phyloP scores from a whole-genome alignment of 2,888 invertebrate species.

The Torymus texanus region DNA sequence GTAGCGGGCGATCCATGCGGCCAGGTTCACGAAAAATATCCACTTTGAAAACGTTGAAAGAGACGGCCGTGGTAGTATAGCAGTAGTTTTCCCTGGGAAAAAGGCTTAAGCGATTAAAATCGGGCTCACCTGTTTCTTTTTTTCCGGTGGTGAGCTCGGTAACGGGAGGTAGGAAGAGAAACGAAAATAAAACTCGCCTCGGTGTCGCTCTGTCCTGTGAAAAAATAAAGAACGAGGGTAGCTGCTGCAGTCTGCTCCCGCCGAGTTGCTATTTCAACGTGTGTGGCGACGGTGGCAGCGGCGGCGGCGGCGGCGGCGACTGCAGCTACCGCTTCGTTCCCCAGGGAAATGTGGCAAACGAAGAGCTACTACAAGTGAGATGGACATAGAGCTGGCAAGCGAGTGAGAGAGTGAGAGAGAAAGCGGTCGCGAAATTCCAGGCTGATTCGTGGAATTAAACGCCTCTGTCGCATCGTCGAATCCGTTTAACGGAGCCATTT shows the following conservation, averaged over 20 bases:
- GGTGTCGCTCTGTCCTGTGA: conserved; percentile 3
- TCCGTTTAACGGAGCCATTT: conserved; percentile 66
- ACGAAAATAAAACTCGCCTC: conserved; percentile 29
- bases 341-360: conserved; percentile 60
- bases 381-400: neutral
- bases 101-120: conserved; percentile 35
- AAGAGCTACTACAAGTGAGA: conserved; percentile 55
- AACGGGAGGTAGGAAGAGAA: neutral
- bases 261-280: conserved; percentile 16
- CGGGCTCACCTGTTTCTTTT: conserved; percentile 17
- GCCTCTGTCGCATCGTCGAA: conserved; percentile 64
- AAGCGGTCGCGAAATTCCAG: conserved; percentile 63
- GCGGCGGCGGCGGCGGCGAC: too few species aligned
- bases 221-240: conserved; percentile 32
- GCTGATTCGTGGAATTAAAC: conserved; percentile 70
- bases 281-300: conserved; percentile 14
- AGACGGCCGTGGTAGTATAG: neutral
- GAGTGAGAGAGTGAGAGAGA: conserved; percentile 27
- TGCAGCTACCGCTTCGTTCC: conserved; percentile 9
- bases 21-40: neutral
- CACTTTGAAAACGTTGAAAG: conserved; percentile 22
- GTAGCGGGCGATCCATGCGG: neutral
- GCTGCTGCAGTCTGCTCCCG: neutral
- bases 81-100: conserved; percentile 1
- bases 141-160: neutral